Base-by-base conservation (phyloP, 2,797 vertebrate genomes). In the Sebastes minor region DNA sequence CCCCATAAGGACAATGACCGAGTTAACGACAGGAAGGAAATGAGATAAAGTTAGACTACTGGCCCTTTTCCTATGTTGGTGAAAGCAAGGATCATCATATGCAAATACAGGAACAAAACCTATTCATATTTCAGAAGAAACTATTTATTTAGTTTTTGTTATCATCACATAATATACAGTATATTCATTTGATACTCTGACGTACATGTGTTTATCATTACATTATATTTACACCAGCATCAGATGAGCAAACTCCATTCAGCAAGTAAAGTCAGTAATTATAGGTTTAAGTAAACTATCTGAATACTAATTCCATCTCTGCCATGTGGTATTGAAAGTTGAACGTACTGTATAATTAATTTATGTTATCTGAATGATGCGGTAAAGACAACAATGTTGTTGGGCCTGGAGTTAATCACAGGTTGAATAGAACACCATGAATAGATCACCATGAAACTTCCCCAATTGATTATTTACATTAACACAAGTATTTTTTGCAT, bases 11-110 rank as follows among this genome's bases (percentile, higher is more conserved):
- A 79, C 66, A 81, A 78, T 35, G 42, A 20, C 14, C 33, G 8
- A 4, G 3, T 59, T 46, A 74, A 63, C 62, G 49, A 69, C 85
- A 86, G 91, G 90, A 93, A 92, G 93, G 92, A 94, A 90, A 63
- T n/a, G 23, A 76, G 81, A 91, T 84, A 82, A 67, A 57, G 20
- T 16, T 57, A 5, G 5, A 38, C 25, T 27, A 2, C 62, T 68
- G 28, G 2, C 20, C 20, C 9, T 67, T 79, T 69, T 75, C 49
- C 74, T 20, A 8, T 12, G 28, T 12, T 13, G 5, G n/a, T n/a
- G 4, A 63, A 14, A 30, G 6, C 2, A 6, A 2, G 0, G 2
- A 16, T 35, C 38, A 7, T 20, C 7, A 16, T 7, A 55, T 22
- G 2, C 0, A 71, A 70, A 64, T 7, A 56, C 32, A 56, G n/a